These are phyloP conservation scores for Glossophaga mutica DNA, from an alignment of 2,797 vertebrate species.

Conservation along the genomic window DNA sequence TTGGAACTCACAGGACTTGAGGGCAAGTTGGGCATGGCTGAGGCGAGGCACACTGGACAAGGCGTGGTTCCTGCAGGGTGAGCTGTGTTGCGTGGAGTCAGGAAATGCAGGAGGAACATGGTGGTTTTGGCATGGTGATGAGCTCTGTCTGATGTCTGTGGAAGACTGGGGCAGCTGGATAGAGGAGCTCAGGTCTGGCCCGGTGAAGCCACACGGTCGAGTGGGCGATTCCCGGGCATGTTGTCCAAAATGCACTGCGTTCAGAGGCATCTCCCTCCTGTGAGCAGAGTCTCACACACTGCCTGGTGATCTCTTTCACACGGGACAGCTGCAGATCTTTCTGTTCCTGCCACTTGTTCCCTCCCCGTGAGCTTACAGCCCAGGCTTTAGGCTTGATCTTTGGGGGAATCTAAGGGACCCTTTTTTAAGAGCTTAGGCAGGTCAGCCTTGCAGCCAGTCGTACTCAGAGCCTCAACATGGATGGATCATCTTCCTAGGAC, in stretches of 20 bases:
- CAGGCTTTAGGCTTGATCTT: neutral
- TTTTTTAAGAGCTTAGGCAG: neutral
- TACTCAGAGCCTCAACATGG: neutral
- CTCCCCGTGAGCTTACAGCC: neutral
- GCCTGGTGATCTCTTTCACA: neutral
- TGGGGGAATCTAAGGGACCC: neutral
- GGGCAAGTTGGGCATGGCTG: neutral
- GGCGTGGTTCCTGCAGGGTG: neutral
- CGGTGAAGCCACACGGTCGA: neutral
- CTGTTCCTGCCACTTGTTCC: neutral
- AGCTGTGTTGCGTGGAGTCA: neutral
- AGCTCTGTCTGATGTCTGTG: neutral
- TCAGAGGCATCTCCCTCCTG: neutral
- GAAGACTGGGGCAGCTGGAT: neutral
- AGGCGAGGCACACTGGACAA: neutral
- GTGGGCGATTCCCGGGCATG: too few relatives aligned
- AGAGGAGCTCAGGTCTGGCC: neutral
- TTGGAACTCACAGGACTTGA: neutral
- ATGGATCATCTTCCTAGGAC: neutral
- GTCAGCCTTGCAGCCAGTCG: neutral
- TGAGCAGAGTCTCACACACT: neutral
- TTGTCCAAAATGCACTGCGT: accelerated
- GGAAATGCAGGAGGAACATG: neutral
- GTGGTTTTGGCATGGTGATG: neutral
- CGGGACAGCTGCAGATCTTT: neutral